Conservation (phyloP, 1,140 invertebrate genomes). For the Chionoecetes opilio region DNA sequence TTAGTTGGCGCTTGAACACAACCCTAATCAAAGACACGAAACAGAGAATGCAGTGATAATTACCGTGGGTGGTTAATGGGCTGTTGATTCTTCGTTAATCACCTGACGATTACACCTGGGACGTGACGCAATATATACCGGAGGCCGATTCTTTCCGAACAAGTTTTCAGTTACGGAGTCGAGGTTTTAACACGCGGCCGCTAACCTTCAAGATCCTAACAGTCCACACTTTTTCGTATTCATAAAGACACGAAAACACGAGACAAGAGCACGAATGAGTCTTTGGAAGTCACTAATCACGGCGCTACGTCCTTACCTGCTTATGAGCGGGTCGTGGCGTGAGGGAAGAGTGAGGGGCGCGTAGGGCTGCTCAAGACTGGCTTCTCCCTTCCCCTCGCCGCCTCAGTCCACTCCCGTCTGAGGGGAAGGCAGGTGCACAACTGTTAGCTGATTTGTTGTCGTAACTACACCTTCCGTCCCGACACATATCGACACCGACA, state of each 20-base stretch:
- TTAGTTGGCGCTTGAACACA: neutral
- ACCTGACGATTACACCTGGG: too few relatives aligned
- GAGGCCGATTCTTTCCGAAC: too few relatives aligned
- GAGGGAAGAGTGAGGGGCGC: neutral
- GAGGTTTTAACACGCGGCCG: neutral
- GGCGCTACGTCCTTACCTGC: neutral
- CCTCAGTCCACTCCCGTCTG: conserved; percentile 68
- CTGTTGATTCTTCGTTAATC: too few relatives aligned
- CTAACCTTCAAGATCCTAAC: too few relatives aligned
- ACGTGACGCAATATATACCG: too few relatives aligned
- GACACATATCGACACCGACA: conserved; percentile 78
- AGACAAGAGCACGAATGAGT: neutral
- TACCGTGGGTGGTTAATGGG: too few relatives aligned
- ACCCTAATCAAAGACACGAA: neutral
- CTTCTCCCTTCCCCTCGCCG: neutral
- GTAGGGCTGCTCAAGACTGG: neutral
- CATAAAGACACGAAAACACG: neutral
- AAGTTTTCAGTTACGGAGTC: too few relatives aligned
- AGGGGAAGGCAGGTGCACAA: conserved; percentile 75
- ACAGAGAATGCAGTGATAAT: too few relatives aligned
- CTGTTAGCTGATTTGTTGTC: conserved; percentile 79
- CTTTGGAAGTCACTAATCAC: neutral
- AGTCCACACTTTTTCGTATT: neutral
- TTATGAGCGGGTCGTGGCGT: neutral
- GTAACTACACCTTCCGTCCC: conserved; percentile 77